phyloP scores from a whole-genome alignment of 2,888 invertebrate species.

The Gymnoscelis rufifasciata region DNA sequence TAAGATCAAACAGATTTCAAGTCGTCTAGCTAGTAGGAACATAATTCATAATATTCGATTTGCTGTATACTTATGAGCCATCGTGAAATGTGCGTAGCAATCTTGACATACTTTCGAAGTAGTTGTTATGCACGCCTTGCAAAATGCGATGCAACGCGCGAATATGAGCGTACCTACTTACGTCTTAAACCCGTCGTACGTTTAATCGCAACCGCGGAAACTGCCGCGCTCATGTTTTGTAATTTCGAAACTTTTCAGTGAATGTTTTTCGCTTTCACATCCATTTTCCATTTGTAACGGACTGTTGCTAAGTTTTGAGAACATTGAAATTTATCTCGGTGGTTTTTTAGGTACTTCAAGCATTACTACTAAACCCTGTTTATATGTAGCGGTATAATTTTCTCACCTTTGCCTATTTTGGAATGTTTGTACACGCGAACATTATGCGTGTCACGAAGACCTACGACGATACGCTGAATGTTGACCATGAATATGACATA shows the following conservation, averaged over 20 bases:
- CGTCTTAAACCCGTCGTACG: slow-evolving; percentile 29
- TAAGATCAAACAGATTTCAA: too few species aligned
- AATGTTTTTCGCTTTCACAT: slow-evolving; percentile 25
- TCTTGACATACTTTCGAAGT: slow-evolving; percentile 77
- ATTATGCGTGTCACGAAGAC: slow-evolving; percentile 32
- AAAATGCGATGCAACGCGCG: slow-evolving; percentile 58
- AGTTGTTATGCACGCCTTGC: slow-evolving; percentile 72
- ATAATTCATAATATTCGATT: too few species aligned
- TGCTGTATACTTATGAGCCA: too few species aligned
- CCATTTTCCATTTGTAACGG: slow-evolving; percentile 26
- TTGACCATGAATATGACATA: slow-evolving; percentile 41
- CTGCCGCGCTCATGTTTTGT: slow-evolving; percentile 14
- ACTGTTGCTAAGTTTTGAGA: slow-evolving; percentile 13
- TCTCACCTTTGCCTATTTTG: too few species aligned
- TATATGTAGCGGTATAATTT: too few species aligned
- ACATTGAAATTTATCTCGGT: too few species aligned
- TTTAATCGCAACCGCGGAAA: slow-evolving; percentile 25
- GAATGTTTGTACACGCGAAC: slow-evolving; percentile 13
- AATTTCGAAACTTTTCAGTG: slow-evolving; percentile 24
- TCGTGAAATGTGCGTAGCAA: slow-evolving; percentile 54
- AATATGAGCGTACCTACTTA: slow-evolving; percentile 31
- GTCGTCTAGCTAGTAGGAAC: too few species aligned
- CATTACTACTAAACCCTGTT: too few species aligned
- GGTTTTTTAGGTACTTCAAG: too few species aligned
- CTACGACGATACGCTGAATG: slow-evolving; percentile 33